Conservation (phyloP, 1,140 invertebrate genomes). For the Drosophila santomea region DNA sequence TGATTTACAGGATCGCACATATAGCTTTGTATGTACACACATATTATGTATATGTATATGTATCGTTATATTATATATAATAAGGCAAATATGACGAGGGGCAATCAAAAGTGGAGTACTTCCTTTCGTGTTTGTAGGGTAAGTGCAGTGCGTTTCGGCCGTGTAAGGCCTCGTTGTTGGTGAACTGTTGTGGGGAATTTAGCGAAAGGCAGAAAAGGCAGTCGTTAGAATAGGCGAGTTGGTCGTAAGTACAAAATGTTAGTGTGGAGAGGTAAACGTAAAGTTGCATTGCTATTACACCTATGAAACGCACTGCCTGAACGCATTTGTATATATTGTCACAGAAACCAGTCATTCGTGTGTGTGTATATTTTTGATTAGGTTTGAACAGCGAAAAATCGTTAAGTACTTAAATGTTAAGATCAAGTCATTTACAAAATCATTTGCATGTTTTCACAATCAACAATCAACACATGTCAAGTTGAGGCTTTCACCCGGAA, state of each 20-base stretch:
- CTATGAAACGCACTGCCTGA: slow-evolving; percentile 33
- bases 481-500: not conserved
- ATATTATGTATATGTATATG: not conserved
- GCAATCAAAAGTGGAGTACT: slow-evolving; percentile 25
- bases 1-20: slow-evolving; percentile 39
- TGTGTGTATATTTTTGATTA: slow-evolving; percentile 23
- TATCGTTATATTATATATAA: slow-evolving; percentile 75
- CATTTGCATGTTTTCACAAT: slow-evolving; percentile 23
- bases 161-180: not conserved
- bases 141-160: slow-evolving; percentile 13
- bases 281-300: not conserved
- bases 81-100: slow-evolving; percentile 77
- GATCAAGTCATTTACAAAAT: slow-evolving; percentile 66
- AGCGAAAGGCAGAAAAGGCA: not conserved
- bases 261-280: too few relatives aligned
- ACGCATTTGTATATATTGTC: slow-evolving; percentile 58
- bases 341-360: slow-evolving; percentile 68
- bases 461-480: slow-evolving; percentile 8
- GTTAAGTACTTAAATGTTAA: slow-evolving; percentile 60
- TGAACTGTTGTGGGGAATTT: not conserved
- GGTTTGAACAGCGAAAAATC: slow-evolving; percentile 30
- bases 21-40: slow-evolving; percentile 17
- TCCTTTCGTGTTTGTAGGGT: not conserved
- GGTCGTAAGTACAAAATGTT: slow-evolving; percentile 1
- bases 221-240: slow-evolving; percentile 5